Conservation (phyloP, 1,140 invertebrate genomes). For the Lineus longissimus region DNA sequence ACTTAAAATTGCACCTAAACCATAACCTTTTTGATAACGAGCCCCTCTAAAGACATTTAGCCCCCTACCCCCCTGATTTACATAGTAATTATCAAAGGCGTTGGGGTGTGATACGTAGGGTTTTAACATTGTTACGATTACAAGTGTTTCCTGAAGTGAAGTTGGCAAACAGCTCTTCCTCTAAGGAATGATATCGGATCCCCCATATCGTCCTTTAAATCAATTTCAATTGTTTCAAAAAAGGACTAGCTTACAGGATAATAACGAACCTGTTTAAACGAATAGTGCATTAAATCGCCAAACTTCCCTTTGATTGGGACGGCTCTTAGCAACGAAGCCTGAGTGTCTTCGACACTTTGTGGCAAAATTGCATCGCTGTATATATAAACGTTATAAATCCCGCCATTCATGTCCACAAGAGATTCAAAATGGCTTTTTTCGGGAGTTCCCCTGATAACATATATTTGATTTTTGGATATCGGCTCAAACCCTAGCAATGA, state of each 20-base stretch:
- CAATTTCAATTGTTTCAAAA: slow-evolving; percentile 1
- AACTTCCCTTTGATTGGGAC: neutral
- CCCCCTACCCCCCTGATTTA: neutral
- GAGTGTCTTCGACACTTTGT: neutral
- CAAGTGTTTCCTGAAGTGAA: neutral
- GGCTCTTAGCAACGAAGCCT: neutral
- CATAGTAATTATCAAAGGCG: neutral
- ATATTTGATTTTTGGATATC: too few relatives aligned
- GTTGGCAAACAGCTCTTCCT: neutral
- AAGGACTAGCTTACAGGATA: neutral
- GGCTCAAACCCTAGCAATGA: too few relatives aligned
- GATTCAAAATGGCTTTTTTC: too few relatives aligned
- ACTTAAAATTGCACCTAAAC: neutral
- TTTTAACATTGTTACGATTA: neutral
- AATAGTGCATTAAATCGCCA: neutral
- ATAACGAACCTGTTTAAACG: neutral
- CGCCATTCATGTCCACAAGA: neutral
- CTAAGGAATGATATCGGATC: neutral
- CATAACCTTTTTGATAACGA: neutral
- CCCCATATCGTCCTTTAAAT: neutral
- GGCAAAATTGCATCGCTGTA: neutral
- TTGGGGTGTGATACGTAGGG: neutral
- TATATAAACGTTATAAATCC: neutral
- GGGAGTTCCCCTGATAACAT: too few relatives aligned
- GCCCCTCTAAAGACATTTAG: neutral